Percentiles rank a stretch among this genome's conserved stretches.
Evolutionary conservation across 2,113 vertebrate species (phyloP).

Genomic region (Collichthys lucidus): DNA sequence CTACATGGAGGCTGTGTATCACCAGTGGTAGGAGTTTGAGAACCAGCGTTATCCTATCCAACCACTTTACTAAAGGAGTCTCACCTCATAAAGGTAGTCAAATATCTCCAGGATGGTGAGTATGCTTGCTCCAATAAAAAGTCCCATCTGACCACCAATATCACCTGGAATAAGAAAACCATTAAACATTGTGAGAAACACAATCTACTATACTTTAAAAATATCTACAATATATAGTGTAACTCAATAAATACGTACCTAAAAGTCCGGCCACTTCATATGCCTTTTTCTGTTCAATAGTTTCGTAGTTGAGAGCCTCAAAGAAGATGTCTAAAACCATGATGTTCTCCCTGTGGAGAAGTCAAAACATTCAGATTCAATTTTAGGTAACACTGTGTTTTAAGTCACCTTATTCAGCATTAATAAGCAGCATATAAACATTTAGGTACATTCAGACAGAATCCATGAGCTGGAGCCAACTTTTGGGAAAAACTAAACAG

Average conservation of each 20-base stretch:
- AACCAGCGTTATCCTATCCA: background rate
- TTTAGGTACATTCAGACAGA: background rate
- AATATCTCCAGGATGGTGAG: constrained; percentile 94
- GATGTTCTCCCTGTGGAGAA: constrained; percentile 91
- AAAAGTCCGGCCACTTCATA: constrained; percentile 97
- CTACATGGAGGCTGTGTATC: too few species aligned
- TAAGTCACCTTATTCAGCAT: background rate
- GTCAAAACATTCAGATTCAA: background rate
- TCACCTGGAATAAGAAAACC: constrained; percentile 82
- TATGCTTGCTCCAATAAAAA: constrained; percentile 95
- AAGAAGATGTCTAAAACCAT: constrained; percentile 91
- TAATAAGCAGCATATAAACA: background rate
- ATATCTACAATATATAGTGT: background rate
- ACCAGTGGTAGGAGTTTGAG: too few species aligned
- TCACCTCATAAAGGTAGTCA: constrained; percentile 94
- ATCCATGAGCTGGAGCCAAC: too few species aligned
- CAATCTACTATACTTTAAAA: background rate
- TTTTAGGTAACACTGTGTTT: background rate
- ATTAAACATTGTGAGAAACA: background rate
- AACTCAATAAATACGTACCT: constrained; percentile 80
- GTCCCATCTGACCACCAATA: constrained; percentile 95
- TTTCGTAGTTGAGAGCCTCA: constrained; percentile 89
- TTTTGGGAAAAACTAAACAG: too few species aligned
- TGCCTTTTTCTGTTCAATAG: constrained; percentile 97
- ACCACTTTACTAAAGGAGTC: constrained; percentile 23